Evolutionary conservation across 2,113 vertebrate species (phyloP).

Genomic region (Rattus rattus): DNA sequence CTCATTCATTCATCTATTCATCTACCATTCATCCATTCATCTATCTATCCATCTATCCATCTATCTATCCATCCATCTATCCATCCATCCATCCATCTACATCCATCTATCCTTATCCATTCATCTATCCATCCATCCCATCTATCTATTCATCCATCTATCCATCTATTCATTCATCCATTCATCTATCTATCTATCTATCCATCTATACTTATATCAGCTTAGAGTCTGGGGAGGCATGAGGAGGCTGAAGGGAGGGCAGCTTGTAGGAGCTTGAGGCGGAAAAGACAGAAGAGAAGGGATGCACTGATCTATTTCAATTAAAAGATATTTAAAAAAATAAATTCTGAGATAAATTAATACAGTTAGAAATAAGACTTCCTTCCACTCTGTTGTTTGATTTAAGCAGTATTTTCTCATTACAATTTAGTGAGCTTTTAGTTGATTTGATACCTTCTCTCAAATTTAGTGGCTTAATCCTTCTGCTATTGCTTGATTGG

Average conservation of each 20-base stretch:
- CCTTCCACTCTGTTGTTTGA: background rate
- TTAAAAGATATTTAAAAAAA: background rate
- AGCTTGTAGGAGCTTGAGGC: background rate
- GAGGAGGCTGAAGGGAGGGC: background rate
- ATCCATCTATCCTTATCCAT: no score
- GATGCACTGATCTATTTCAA: background rate
- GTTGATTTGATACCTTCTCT: background rate
- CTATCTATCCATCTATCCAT: no score
- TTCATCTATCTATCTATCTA: background rate
- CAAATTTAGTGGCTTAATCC: constrained; percentile 27
- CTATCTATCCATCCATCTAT: no score
- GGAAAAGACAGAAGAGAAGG: background rate
- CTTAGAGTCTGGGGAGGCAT: no score
- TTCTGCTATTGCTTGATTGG: constrained; percentile 4
- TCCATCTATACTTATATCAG: background rate
- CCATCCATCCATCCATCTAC: no score
- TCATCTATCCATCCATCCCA: no score
- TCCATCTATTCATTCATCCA: background rate
- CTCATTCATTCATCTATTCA: no score
- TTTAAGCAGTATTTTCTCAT: constrained; percentile 50
- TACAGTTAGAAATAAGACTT: background rate
- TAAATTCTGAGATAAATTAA: background rate
- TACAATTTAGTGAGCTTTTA: constrained; percentile 19
- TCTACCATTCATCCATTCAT: no score
- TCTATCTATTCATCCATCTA: no score